Evolutionary conservation across 1,140 invertebrate species (phyloP).

Genomic region (Heliconius congener): DNA sequence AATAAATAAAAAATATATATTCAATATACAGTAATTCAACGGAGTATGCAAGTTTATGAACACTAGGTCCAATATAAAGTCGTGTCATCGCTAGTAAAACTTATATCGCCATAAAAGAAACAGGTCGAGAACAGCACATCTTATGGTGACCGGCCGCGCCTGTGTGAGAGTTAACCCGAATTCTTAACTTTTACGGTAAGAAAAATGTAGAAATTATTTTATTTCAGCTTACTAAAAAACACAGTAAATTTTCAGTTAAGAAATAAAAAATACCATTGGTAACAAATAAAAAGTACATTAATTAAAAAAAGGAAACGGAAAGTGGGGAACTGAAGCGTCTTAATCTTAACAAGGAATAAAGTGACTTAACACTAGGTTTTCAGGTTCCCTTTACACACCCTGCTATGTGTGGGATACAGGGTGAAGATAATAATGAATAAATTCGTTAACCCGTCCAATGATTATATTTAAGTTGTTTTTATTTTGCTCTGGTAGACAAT

Average conservation of each 20-base stretch:
- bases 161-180: not conserved
- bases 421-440: not conserved
- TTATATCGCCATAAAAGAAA: constrained; percentile 10
- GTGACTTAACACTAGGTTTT: not conserved
- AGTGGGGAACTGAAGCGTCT: too few species aligned
- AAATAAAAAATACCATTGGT: too few species aligned
- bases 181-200: not conserved
- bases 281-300: too few species aligned
- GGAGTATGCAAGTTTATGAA: not conserved
- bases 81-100: constrained; percentile 7
- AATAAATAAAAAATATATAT: not conserved
- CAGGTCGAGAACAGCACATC: constrained; percentile 5
- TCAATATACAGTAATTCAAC: not conserved
- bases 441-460: too few species aligned
- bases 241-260: too few species aligned
- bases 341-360: not conserved
- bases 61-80: not conserved
- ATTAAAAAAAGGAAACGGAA: too few species aligned
- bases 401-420: not conserved
- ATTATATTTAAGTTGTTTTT: too few species aligned
- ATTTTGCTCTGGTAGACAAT: too few species aligned
- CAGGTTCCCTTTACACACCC: not conserved
- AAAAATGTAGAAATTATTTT: not conserved
- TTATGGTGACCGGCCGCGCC: not conserved
- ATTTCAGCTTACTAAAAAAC: too few species aligned